Percentiles rank a stretch among this genome's conserved stretches.
These are phyloP conservation scores for Pollicipes pollicipes DNA, from an alignment of 1,140 invertebrate genomes.

Conservation along the genomic window DNA sequence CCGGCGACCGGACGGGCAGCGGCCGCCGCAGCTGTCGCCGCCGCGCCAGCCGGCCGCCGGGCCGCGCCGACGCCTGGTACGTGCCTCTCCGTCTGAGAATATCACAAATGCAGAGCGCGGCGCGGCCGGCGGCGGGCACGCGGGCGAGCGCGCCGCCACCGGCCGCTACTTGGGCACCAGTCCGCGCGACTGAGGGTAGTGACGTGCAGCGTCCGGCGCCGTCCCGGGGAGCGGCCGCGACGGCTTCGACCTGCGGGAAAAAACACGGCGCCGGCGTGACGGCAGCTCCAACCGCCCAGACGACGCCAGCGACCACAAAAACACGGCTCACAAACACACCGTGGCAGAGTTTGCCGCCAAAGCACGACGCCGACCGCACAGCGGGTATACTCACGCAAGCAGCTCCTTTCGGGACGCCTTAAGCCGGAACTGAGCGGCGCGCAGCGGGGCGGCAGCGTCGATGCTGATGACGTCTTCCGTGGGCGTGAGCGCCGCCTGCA, in stretches of 20 bases:
- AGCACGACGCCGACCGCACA: no score
- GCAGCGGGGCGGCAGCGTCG: constrained; percentile 9
- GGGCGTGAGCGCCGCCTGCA: constrained; percentile 40
- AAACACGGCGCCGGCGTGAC: no score
- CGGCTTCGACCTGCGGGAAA: background rate
- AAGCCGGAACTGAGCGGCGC: background rate
- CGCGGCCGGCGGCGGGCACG: background rate
- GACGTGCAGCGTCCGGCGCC: background rate
- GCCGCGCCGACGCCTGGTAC: background rate
- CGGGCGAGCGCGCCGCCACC: no score
- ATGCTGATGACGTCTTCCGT: constrained; percentile 14
- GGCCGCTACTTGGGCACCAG: background rate
- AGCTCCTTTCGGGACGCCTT: background rate
- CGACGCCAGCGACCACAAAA: background rate
- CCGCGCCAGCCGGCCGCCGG: background rate
- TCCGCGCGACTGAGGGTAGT: background rate
- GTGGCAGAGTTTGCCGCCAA: no score
- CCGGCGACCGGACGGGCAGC: background rate
- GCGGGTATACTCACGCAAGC: background rate
- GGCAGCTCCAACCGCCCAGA: no score
- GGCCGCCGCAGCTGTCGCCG: background rate
- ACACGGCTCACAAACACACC: background rate
- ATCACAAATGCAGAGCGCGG: background rate
- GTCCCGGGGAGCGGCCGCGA: background rate
- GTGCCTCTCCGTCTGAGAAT: background rate